These are phyloP conservation scores for Tiliacea aurago DNA, from an alignment of 2,888 invertebrate species.

Conservation along the genomic window DNA sequence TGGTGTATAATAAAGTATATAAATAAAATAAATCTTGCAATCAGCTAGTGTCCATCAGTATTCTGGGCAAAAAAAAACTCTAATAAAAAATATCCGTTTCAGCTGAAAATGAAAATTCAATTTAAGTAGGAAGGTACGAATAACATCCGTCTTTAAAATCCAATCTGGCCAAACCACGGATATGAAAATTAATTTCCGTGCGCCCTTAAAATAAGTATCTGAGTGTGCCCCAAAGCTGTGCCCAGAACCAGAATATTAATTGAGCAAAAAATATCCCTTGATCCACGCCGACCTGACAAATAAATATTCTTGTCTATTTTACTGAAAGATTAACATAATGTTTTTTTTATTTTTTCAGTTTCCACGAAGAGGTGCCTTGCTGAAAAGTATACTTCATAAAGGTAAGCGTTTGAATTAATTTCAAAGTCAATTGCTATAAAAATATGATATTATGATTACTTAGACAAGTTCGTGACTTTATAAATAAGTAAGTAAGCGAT, in stretches of 20 bases:
- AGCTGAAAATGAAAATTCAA: conserved; percentile 38
- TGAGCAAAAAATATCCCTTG: conserved; percentile 59
- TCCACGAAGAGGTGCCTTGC: conserved; percentile 48
- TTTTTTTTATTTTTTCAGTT: conserved; percentile 55
- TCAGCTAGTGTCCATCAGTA: background rate
- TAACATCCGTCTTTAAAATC: conserved; percentile 50
- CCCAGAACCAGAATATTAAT: conserved; percentile 60
- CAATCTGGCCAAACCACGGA: conserved; percentile 61
- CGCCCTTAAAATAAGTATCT: conserved; percentile 54
- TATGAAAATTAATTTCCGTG: conserved; percentile 74
- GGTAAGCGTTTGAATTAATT: conserved; percentile 58
- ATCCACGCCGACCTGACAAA: conserved; percentile 49
- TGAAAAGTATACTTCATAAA: conserved; percentile 59
- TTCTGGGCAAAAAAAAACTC: background rate
- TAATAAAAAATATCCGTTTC: conserved; percentile 15
- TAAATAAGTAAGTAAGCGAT: conserved; percentile 6
- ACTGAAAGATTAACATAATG: conserved; percentile 48
- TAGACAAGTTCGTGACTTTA: background rate
- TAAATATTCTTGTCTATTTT: conserved; percentile 52
- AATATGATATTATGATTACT: conserved; percentile 26
- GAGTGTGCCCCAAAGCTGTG: conserved; percentile 53
- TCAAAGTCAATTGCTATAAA: conserved; percentile 32
- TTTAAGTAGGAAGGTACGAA: conserved; percentile 36
- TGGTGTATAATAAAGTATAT: too few species aligned
- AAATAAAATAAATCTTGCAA: background rate